Evolutionary conservation across 2,113 vertebrate genomes (phyloP).

Genomic region (Bombycilla garrulus): DNA sequence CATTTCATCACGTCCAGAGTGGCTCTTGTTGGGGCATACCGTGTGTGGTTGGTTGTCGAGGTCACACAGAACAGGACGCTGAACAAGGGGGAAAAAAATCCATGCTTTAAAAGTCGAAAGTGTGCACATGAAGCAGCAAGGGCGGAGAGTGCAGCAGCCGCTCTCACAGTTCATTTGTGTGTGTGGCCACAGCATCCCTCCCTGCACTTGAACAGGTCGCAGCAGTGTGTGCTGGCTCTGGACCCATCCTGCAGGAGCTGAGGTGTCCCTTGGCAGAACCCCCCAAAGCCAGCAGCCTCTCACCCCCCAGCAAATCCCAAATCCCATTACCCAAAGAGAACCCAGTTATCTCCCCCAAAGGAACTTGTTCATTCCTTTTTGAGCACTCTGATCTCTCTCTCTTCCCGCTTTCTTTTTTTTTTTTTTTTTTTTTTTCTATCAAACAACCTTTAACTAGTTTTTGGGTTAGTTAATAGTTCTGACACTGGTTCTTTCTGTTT

Average conservation of each 20-base stretch:
- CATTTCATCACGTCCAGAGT: neutral
- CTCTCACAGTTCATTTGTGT: neutral
- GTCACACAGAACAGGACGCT: neutral
- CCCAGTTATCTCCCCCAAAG: neutral
- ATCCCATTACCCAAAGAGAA: neutral
- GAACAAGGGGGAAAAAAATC: neutral
- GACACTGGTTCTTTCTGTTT: neutral
- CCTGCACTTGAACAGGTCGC: neutral
- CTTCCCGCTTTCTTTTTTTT: neutral
- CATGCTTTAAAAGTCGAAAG: neutral
- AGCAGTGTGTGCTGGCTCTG: neutral
- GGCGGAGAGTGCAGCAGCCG: neutral
- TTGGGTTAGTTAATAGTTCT: conserved; percentile 11
- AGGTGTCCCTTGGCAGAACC: neutral
- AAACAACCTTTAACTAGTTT: neutral
- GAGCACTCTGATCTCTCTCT: neutral
- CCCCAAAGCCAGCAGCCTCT: neutral
- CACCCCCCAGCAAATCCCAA: neutral
- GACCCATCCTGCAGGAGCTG: accelerated
- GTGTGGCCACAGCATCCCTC: neutral
- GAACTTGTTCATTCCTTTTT: neutral
- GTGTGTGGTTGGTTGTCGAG: neutral
- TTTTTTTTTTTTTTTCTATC: neutral
- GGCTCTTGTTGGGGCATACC: neutral
- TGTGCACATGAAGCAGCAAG: neutral